A percentile compares a stretch with the other conserved stretches of the same genome.
phyloP scores from a whole-genome alignment of 2,113 vertebrate genomes.

The Epinephelus fuscoguttatus region DNA sequence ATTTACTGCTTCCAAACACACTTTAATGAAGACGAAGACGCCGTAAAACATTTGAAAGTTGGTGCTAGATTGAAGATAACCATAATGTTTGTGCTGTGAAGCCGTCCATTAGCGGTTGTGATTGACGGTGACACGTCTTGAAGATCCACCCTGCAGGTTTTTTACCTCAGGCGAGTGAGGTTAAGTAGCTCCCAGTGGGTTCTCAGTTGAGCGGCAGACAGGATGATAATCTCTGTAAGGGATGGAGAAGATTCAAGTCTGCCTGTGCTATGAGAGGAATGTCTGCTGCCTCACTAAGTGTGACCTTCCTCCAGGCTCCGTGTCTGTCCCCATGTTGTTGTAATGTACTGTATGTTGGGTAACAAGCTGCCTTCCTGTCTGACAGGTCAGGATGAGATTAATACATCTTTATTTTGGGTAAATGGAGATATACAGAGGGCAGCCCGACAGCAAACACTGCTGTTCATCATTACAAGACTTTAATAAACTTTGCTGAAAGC shows the following conservation, averaged over 20 bases:
- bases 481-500: conserved; percentile 16
- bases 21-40: not conserved
- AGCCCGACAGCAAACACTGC: conserved; percentile 3
- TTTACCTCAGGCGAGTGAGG: not conserved
- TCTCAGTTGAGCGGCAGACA: conserved; percentile 19
- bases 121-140: conserved; percentile 6
- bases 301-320: conserved; percentile 33
- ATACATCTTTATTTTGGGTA: conserved; percentile 13
- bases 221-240: conserved; percentile 40
- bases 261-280: conserved; percentile 49
- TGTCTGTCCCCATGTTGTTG: conserved; percentile 16
- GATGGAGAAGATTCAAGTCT: conserved; percentile 35
- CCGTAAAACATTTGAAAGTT: conserved; percentile 9
- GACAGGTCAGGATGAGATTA: conserved; percentile 27
- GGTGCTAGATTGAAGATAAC: conserved; percentile 3
- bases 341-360: conserved; percentile 8
- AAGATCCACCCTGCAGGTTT: conserved; percentile 2
- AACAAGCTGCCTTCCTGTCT: not conserved
- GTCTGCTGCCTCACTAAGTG: conserved; percentile 24
- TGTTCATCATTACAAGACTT: conserved; percentile 22
- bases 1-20: conserved; percentile 5
- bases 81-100: not conserved
- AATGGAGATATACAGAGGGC: conserved; percentile 7
- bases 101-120: not conserved
- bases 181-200: conserved; percentile 15